Evolutionary conservation across 2,888 invertebrate genomes (phyloP).

Genomic region (Cheilosia scutellata): DNA sequence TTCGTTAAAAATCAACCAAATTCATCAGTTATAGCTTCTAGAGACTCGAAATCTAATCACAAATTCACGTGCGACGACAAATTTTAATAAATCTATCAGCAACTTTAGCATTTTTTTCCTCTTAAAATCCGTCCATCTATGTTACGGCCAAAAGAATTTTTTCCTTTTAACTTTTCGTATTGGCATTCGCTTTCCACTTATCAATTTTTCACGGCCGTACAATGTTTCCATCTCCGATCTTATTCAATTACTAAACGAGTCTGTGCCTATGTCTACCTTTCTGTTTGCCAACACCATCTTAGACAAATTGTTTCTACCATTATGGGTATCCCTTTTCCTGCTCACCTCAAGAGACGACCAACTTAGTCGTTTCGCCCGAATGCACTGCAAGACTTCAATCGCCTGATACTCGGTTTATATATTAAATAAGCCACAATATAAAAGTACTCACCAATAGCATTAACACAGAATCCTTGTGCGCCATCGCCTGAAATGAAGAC

Average conservation of each 20-base stretch:
- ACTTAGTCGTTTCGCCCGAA: slow-evolving; percentile 41
- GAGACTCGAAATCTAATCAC: no score
- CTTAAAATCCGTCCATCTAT: no score
- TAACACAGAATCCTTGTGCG: slow-evolving; percentile 84
- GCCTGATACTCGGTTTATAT: no score
- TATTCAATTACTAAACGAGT: slow-evolving; percentile 60
- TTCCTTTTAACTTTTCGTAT: no score
- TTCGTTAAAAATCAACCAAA: no score
- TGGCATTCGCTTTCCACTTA: neutral
- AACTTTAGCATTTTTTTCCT: no score
- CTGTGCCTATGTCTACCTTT: slow-evolving; percentile 1
- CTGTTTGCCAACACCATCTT: slow-evolving; percentile 1
- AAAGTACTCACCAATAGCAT: slow-evolving; percentile 83
- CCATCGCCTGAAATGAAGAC: slow-evolving; percentile 88
- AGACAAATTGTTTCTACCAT: slow-evolving; percentile 51
- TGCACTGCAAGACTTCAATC: neutral
- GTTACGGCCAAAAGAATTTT: no score
- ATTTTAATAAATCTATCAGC: no score
- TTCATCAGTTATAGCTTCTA: no score
- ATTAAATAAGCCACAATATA: neutral
- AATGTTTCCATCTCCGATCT: slow-evolving; percentile 57
- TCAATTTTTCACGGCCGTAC: slow-evolving; percentile 53
- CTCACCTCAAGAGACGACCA: slow-evolving; percentile 19
- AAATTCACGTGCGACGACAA: no score
- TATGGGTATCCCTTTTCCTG: slow-evolving; percentile 9